A percentile compares a stretch with the other conserved stretches of the same genome.
phyloP scores from a whole-genome alignment of 2,888 invertebrate genomes.

The Diogma glabrata region DNA sequence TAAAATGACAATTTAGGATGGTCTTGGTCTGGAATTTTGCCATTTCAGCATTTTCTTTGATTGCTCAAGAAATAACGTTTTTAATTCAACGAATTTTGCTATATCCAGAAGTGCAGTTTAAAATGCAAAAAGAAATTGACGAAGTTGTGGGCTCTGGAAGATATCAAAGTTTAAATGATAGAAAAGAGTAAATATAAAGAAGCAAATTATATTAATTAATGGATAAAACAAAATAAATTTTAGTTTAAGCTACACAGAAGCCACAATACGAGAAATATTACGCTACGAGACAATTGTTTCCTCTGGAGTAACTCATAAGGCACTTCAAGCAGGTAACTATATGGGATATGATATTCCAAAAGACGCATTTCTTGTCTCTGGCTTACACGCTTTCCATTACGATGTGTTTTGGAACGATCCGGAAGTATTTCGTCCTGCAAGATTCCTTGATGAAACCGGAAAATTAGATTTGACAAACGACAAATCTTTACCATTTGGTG shows the following conservation, averaged over 20 bases:
- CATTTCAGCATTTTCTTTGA: slow-evolving; percentile 46
- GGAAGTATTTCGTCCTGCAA: too few relatives aligned
- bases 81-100: slow-evolving; percentile 42
- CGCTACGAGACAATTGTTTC: slow-evolving; percentile 49
- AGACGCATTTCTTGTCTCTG: too few relatives aligned
- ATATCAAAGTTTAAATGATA: slow-evolving; percentile 47
- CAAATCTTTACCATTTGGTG: too few relatives aligned
- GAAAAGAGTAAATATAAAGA: too few relatives aligned
- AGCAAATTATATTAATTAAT: too few relatives aligned
- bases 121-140: slow-evolving; percentile 50
- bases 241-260: slow-evolving; percentile 50
- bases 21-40: slow-evolving; percentile 46
- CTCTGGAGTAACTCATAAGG: slow-evolving; percentile 44
- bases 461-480: too few relatives aligned
- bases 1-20: slow-evolving; percentile 46
- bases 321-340: too few relatives aligned
- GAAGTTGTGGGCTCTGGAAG: slow-evolving; percentile 47
- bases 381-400: too few relatives aligned
- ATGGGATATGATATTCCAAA: too few relatives aligned
- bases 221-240: too few relatives aligned
- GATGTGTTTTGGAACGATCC: too few relatives aligned
- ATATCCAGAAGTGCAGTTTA: slow-evolving; percentile 43
- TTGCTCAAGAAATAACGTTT: slow-evolving; percentile 39
- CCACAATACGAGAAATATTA: slow-evolving; percentile 48
- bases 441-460: too few relatives aligned